A percentile compares a stretch with the other conserved stretches of the same genome.
phyloP scores from a whole-genome alignment of 2,888 invertebrate genomes.

The Sinopyrophorus schimmeli region DNA sequence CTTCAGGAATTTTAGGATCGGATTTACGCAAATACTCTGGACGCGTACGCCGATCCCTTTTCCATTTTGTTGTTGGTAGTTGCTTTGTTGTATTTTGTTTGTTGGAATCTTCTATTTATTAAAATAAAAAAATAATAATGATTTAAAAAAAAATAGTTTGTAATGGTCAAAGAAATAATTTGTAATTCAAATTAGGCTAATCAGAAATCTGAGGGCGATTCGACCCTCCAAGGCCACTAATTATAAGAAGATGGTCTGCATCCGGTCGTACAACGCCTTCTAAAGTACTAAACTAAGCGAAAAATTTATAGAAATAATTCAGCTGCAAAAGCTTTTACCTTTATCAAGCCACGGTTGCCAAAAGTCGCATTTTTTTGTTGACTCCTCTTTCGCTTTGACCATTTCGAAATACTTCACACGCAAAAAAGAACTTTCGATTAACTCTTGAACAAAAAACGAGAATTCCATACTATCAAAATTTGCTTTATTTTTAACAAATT shows the following conservation, averaged over 20 bases:
- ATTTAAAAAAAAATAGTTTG: not conserved
- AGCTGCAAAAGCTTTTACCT: conserved; percentile 42
- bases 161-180: conserved; percentile 6
- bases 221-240: conserved; percentile 29
- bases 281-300: conserved; percentile 13
- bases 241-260: conserved; percentile 40
- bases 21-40: conserved; percentile 54
- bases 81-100: conserved; percentile 59
- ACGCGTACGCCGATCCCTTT: conserved; percentile 66
- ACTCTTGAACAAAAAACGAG: conserved; percentile 45
- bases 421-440: conserved; percentile 44
- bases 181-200: conserved; percentile 12
- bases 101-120: conserved; percentile 47
- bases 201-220: conserved; percentile 18
- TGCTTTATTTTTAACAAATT: not conserved
- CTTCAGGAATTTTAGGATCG: conserved; percentile 52
- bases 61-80: conserved; percentile 71
- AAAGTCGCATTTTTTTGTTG: conserved; percentile 39
- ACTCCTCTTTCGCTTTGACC: conserved; percentile 18
- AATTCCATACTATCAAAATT: conserved; percentile 45
- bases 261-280: conserved; percentile 36
- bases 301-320: conserved; percentile 8
- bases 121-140: conserved; percentile 42
- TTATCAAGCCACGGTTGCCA: conserved; percentile 56
- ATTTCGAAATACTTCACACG: conserved; percentile 27